Percentiles rank a stretch among this genome's conserved stretches.
Conservation (phyloP, 2,113 vertebrate species). For the Hucho hucho region DNA sequence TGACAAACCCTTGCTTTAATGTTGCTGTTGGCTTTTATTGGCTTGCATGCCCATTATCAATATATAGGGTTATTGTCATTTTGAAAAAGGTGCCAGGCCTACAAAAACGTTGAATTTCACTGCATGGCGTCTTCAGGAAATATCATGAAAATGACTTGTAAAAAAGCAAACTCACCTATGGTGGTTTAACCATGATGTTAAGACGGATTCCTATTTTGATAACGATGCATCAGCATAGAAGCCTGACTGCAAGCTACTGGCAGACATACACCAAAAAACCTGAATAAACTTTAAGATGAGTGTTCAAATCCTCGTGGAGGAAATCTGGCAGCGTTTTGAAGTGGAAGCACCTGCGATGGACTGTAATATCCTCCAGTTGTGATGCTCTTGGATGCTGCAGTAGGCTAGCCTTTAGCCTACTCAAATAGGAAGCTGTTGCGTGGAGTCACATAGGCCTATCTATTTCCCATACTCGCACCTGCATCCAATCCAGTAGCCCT, state of each 20-base stretch:
- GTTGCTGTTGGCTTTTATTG: background rate
- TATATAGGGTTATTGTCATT: too few relatives aligned
- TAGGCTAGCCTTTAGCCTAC: background rate
- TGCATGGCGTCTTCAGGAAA: background rate
- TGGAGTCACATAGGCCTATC: background rate
- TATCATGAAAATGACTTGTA: background rate
- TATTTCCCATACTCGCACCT: too few relatives aligned
- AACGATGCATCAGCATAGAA: background rate
- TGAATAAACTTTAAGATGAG: background rate
- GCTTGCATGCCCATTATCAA: too few relatives aligned
- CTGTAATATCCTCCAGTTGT: slow-evolving; percentile 1
- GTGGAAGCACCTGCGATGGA: slow-evolving; percentile 25
- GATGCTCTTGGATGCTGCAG: background rate
- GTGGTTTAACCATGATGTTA: background rate
- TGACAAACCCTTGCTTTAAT: background rate
- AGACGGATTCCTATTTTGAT: background rate
- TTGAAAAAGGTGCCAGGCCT: background rate
- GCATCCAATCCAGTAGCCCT: too few relatives aligned
- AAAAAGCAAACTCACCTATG: background rate
- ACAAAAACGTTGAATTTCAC: background rate
- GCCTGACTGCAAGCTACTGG: background rate
- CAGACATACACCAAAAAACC: background rate
- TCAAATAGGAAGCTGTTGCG: background rate
- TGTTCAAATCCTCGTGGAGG: background rate
- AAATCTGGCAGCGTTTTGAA: background rate